Conservation (phyloP, 2,113 vertebrate species). For the Pyxicephalus adspersus region DNA sequence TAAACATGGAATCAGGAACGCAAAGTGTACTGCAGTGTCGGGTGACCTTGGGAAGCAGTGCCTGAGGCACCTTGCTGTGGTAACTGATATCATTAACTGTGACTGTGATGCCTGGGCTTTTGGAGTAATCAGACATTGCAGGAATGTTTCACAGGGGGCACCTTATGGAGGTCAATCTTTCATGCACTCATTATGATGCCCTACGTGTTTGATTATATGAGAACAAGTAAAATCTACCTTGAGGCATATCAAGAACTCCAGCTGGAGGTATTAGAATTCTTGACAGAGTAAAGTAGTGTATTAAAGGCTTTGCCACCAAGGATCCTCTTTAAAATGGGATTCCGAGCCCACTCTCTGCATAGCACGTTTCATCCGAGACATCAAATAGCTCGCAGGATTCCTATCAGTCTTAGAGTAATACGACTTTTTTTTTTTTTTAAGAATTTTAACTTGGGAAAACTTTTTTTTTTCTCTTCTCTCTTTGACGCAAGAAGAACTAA, state of each 20-base stretch:
- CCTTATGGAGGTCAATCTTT: conserved; percentile 67
- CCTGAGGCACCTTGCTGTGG: conserved; percentile 67
- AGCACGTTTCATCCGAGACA: conserved; percentile 63
- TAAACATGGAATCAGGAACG: conserved; percentile 68
- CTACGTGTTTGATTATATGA: conserved; percentile 73
- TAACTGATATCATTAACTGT: conserved; percentile 64
- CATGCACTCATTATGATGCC: conserved; percentile 64
- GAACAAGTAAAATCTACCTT: conserved; percentile 68
- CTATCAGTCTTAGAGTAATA: conserved; percentile 61
- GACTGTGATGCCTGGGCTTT: conserved; percentile 58
- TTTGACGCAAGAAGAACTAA: conserved; percentile 61
- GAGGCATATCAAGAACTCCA: conserved; percentile 63
- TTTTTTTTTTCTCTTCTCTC: conserved; percentile 55
- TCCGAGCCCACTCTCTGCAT: conserved; percentile 53
- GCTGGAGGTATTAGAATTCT: conserved; percentile 65
- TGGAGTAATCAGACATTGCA: conserved; percentile 68
- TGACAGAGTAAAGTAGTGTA: conserved; percentile 68
- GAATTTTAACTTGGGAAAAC: conserved; percentile 59
- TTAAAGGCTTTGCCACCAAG: conserved; percentile 67
- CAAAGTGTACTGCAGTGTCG: conserved; percentile 65
- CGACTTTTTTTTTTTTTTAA: conserved; percentile 58
- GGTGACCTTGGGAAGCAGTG: conserved; percentile 75
- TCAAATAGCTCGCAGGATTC: conserved; percentile 63
- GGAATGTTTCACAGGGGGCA: conserved; percentile 66
- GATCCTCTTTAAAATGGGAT: conserved; percentile 64